Evolutionary conservation across 2,888 invertebrate species (phyloP).

Genomic region (Herminia tarsipennalis): DNA sequence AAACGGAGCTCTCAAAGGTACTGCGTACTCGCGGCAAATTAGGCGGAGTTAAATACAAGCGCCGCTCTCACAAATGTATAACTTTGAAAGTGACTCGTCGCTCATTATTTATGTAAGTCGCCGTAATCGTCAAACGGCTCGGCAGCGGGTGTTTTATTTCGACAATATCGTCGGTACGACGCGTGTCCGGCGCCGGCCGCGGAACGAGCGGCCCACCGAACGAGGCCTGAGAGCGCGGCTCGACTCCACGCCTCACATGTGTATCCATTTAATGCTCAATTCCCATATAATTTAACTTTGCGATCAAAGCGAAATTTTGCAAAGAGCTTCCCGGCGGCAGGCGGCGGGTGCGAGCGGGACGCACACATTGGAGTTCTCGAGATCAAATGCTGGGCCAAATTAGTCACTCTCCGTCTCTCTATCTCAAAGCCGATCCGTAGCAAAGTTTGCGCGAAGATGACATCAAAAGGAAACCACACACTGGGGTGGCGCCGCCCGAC

Average conservation of each 20-base stretch:
- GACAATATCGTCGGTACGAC: slow-evolving; percentile 58
- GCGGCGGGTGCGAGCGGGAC: slow-evolving; percentile 78
- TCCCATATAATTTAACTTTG: slow-evolving; percentile 86
- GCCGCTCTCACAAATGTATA: slow-evolving; percentile 77
- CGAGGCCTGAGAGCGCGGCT: slow-evolving; percentile 36
- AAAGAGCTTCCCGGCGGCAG: slow-evolving; percentile 82
- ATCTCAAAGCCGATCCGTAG: slow-evolving; percentile 86
- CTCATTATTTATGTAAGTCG: slow-evolving; percentile 83
- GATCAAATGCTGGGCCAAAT: slow-evolving; percentile 86
- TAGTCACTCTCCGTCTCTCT: slow-evolving; percentile 86
- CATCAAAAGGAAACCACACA: slow-evolving; percentile 86
- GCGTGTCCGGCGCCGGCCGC: slow-evolving; percentile 36
- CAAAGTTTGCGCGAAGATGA: slow-evolving; percentile 86
- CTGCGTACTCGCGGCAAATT: slow-evolving; percentile 84
- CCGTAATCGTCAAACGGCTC: slow-evolving; percentile 75
- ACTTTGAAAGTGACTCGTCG: slow-evolving; percentile 78
- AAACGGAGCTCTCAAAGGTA: slow-evolving; percentile 84
- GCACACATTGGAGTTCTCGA: slow-evolving; percentile 77
- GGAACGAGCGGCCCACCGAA: slow-evolving; percentile 18
- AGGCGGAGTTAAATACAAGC: slow-evolving; percentile 85
- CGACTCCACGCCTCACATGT: slow-evolving; percentile 69
- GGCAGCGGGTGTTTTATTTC: slow-evolving; percentile 63
- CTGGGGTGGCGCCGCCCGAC: slow-evolving; percentile 75
- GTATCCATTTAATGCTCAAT: slow-evolving; percentile 86
- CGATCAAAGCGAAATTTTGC: slow-evolving; percentile 86